phyloP scores from a whole-genome alignment of 2,797 vertebrate genomes.

The Margarornis squamiger region DNA sequence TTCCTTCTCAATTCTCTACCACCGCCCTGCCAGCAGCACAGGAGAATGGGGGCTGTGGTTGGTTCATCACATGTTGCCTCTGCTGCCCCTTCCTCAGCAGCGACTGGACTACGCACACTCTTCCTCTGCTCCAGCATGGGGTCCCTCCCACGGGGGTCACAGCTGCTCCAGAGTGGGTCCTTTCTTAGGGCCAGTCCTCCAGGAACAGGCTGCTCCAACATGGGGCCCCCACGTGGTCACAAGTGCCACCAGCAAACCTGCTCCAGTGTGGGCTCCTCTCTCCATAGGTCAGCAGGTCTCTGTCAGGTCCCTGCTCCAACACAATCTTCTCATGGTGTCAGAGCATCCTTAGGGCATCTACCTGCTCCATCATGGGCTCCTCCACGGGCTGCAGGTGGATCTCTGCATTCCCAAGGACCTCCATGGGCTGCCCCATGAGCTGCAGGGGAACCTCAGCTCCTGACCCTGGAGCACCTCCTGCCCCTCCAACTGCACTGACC shows the following conservation, averaged over 20 bases:
- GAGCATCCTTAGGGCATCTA: no score
- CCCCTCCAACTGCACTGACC: neutral
- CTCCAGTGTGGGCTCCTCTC: neutral
- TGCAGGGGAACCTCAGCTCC: neutral
- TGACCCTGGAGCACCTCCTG: neutral
- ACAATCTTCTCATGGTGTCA: fast-evolving
- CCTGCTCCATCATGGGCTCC: neutral
- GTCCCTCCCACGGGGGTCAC: neutral
- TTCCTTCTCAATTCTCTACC: neutral
- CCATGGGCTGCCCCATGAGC: neutral
- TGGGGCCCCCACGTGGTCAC: fast-evolving
- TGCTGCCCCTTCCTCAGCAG: neutral
- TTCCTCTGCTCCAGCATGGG: no score
- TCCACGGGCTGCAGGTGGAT: neutral
- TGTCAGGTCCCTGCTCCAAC: neutral
- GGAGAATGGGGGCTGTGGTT: neutral
- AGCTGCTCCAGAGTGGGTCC: no score
- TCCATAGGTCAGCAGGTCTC: fast-evolving
- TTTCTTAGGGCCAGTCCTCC: neutral
- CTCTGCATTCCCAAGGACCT: neutral
- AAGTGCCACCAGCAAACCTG: neutral
- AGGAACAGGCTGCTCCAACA: neutral
- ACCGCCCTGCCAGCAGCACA: neutral
- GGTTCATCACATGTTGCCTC: neutral
- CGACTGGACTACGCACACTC: neutral